These are phyloP conservation scores for Adelphocoris suturalis DNA, from an alignment of 2,888 invertebrate species.

Conservation along the genomic window DNA sequence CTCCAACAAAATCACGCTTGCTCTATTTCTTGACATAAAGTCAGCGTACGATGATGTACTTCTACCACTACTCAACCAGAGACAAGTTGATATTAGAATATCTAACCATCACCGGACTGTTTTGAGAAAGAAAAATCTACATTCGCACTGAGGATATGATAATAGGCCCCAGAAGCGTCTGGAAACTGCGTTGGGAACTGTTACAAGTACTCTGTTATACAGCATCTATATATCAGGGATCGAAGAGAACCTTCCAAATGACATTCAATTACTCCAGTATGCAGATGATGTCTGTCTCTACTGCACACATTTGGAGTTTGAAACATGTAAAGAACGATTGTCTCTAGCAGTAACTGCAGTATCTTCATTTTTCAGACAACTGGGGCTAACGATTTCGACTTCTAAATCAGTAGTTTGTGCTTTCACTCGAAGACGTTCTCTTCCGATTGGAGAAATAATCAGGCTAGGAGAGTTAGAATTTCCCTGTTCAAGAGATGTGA, in stretches of 20 bases:
- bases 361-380: background rate
- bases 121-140: background rate
- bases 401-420: background rate
- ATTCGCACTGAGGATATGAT: background rate
- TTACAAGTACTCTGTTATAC: background rate
- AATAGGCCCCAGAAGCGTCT: background rate
- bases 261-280: constrained; percentile 8
- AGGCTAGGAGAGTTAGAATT: background rate
- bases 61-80: background rate
- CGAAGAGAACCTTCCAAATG: background rate
- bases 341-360: background rate
- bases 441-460: background rate
- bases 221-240: background rate
- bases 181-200: background rate
- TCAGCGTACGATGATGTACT: constrained; percentile 37
- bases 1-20: background rate
- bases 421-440: background rate
- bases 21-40: constrained; percentile 18
- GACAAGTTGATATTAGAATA: background rate
- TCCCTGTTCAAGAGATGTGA: background rate
- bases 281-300: constrained; percentile 14
- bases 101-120: background rate
- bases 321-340: background rate
- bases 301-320: background rate
- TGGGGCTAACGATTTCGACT: background rate